These are phyloP conservation scores for Acronicta aceris DNA, from an alignment of 2,888 invertebrate genomes.

Conservation along the genomic window DNA sequence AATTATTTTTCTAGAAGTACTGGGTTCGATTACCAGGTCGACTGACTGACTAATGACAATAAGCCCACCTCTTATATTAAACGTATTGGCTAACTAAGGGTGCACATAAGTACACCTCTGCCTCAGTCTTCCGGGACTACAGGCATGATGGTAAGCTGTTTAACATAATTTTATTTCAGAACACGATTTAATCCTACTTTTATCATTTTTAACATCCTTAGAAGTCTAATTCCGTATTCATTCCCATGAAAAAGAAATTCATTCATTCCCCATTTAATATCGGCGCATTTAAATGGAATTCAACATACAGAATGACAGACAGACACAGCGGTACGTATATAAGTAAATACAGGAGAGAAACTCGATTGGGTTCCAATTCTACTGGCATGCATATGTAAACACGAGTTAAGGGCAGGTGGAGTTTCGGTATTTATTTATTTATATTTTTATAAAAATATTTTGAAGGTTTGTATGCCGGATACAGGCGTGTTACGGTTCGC, in stretches of 20 bases:
- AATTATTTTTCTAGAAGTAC: no score
- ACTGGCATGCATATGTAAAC: conserved; percentile 75
- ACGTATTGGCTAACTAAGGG: no score
- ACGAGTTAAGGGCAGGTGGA: conserved; percentile 58
- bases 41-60: no score
- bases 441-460: not conserved
- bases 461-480: no score
- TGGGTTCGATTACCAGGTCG: no score
- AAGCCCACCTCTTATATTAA: no score
- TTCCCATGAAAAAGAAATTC: not conserved
- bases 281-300: conserved; percentile 33
- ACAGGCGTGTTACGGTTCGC: no score
- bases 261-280: conserved; percentile 28
- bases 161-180: not conserved
- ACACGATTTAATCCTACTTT: not conserved
- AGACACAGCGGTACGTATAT: conserved; percentile 20
- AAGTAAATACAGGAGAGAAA: conserved; percentile 35
- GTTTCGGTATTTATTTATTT: conserved; percentile 31
- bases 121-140: no score
- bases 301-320: conserved; percentile 24
- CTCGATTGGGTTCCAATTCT: conserved; percentile 76
- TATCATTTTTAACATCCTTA: no score
- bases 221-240: not conserved
- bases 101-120: no score
- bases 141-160: not conserved